Percentiles rank a stretch among this genome's conserved stretches.
These are phyloP conservation scores for Coryphaenoides rupestris DNA, from an alignment of 2,113 vertebrate genomes.

Conservation along the genomic window DNA sequence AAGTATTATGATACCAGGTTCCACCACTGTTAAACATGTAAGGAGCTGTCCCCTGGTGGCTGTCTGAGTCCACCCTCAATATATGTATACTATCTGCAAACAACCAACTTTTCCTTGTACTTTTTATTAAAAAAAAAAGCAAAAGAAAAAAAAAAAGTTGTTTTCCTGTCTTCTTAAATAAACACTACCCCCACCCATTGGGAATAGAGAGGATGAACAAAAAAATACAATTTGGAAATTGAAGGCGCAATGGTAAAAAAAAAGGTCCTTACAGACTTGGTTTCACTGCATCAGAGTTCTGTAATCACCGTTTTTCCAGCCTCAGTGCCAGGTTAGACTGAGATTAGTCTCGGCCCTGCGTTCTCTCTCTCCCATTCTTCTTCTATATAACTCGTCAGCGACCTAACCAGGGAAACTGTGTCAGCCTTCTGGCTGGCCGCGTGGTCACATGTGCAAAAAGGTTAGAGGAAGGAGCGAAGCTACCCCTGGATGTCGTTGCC, in stretches of 20 bases:
- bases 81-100: slow-evolving; percentile 13
- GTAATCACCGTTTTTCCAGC: slow-evolving; percentile 51
- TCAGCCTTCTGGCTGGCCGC: slow-evolving; percentile 54
- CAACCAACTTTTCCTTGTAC: slow-evolving; percentile 14
- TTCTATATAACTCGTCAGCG: slow-evolving; percentile 50
- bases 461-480: slow-evolving; percentile 65
- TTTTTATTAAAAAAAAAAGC: slow-evolving; percentile 25
- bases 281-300: slow-evolving; percentile 62
- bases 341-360: slow-evolving; percentile 45
- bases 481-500: slow-evolving; percentile 42
- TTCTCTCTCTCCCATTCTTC: slow-evolving; percentile 45
- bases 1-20: neutral
- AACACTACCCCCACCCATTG: neutral
- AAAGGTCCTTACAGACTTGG: slow-evolving; percentile 67
- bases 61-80: too few species aligned
- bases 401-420: slow-evolving; percentile 47
- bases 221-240: slow-evolving; percentile 60
- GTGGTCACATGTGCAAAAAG: slow-evolving; percentile 61
- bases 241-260: slow-evolving; percentile 71
- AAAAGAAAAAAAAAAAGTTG: slow-evolving; percentile 34
- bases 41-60: slow-evolving; percentile 1
- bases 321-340: slow-evolving; percentile 37
- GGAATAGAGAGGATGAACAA: slow-evolving; percentile 33
- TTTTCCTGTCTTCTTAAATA: slow-evolving; percentile 30
- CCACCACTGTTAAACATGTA: neutral